phyloP scores from a whole-genome alignment of 2,888 invertebrate species.

The Dynastes hyllus region DNA sequence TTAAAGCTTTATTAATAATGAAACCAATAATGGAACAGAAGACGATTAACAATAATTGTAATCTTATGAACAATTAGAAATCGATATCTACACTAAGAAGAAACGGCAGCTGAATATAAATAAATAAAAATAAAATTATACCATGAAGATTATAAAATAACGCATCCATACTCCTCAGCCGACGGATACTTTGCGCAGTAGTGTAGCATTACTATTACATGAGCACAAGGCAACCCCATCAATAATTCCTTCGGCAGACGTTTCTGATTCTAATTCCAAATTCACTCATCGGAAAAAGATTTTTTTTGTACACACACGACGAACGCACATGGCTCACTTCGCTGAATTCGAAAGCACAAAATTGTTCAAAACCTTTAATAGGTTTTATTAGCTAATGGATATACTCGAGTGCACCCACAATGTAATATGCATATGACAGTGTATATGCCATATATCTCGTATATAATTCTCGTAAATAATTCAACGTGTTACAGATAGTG shows the following conservation, averaged over 20 bases:
- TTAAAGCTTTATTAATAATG: too few species aligned
- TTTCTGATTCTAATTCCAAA: slow-evolving; percentile 7
- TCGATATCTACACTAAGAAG: too few species aligned
- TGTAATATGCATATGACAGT: slow-evolving; percentile 19
- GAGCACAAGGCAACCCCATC: not conserved
- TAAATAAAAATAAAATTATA: slow-evolving; percentile 27
- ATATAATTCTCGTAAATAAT: slow-evolving; percentile 41
- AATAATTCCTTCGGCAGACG: not conserved
- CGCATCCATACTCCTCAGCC: not conserved
- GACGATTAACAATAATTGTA: not conserved
- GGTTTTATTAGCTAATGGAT: slow-evolving; percentile 54
- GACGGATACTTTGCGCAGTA: not conserved
- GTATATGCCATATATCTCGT: slow-evolving; percentile 24
- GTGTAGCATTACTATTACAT: slow-evolving; percentile 3
- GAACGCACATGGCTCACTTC: slow-evolving; percentile 24
- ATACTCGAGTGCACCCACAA: slow-evolving; percentile 49
- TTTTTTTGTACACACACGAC: slow-evolving; percentile 25
- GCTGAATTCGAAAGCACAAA: slow-evolving; percentile 30
- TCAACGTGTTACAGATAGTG: slow-evolving; percentile 50
- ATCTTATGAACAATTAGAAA: not conserved
- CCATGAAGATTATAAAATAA: slow-evolving; percentile 1
- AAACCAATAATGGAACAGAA: not conserved
- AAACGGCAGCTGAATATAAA: not conserved
- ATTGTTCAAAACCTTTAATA: slow-evolving; percentile 45
- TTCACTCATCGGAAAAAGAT: slow-evolving; percentile 6